Evolutionary conservation across 1,140 invertebrate species (phyloP), one percentile per base, ranked within the genome.

Genomic region (Saccostrea echinata): DNA sequence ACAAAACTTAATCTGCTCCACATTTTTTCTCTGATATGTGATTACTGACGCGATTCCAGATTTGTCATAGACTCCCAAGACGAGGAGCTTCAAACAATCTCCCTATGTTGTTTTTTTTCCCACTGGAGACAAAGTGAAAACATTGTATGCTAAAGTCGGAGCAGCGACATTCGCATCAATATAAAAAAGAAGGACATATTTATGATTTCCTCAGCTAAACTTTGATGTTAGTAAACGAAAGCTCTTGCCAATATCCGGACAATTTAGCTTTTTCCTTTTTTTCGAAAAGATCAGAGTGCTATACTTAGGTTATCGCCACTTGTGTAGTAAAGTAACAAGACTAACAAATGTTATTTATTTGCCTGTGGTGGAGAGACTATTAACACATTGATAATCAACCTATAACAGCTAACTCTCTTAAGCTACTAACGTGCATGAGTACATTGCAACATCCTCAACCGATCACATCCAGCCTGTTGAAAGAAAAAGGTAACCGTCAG

Each of bases 161-260:
- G 71, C 64, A 52, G 57, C 84, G 35, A 76, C 33, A 13, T 57
- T 82, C 52, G 53, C 84, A 52, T 52, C 57, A 71, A 82, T 43
- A 24, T 88, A 51, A 76, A 84, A 76, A 76, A 53, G 30, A 68
- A 82, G 55, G 86, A 86, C 86, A 88, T 83, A 85, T 52, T 84
- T 76, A 81, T 86, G 35, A 89, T 87, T 89, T 89, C 88, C 88
- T 85, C 30, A 35, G 53, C 27, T 57, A 53, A 33, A 85, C 88
- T 89, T 89, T 89, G 88, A 89, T 89, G 88, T 57, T 87, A 87
- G 86, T 85, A 64, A 82, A 55, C 71, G 86, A 85, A 87, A 85
- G 84, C 86, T 87, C 81, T 68, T 83, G 86, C 80, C 84, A 89
- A 89, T 89, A 85, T 89, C 88, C 88, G 55, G 84, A 81, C 86